Evolutionary conservation across 2,888 invertebrate genomes (phyloP), one percentile per base, ranked within the genome.

Genomic region (Drosophila paracracens): DNA sequence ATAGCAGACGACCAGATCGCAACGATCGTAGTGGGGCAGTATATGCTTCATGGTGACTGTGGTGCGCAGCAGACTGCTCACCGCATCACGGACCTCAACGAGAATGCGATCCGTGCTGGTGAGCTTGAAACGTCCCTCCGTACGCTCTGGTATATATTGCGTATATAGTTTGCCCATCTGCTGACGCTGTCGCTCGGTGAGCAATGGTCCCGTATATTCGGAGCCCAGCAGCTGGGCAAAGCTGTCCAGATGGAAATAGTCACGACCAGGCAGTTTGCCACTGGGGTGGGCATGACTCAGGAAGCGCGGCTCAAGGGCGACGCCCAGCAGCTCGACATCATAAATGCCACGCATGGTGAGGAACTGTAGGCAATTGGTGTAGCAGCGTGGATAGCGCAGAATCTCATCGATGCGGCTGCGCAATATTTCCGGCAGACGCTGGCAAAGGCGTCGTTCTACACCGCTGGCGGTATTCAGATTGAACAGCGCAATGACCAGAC

Each of bases 11-110:
- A 96, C 93, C 35, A 96, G 89, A 92, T 96, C 96, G 93, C 95
- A 94, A 91, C 94, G 94, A 78, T 94, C 94, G 89, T 94, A 95
- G 83, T 97, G 96, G 11, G 97, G 95, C 74, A 97, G 89, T 73
- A 97, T 92, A 90, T 96, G 96, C 63, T 92, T 92, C 3, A 93
- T 78, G 7, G 94, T 92, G 0, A 94, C 51, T 1, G 60, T 92
- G 27, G 93, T 87, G 1, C 94, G 94, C 46, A 95, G 92, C n/a
- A 94, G 84, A 48, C 93, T 91, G 70, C 92, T 92, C 5, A 95
- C 80, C 0, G 93, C 87, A 59, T 94, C 94, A n/a, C 94, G 92
- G 0, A 95, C 92, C 88, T 95, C 95, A 48, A 96, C 77, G 61
- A 95, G 92, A 84, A 95, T 93, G 79, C 92, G 94, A 90, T 96